Conservation (phyloP, 37 sponge, comb jelly and placozoan species). For the Diacarnus erythraeanus region DNA sequence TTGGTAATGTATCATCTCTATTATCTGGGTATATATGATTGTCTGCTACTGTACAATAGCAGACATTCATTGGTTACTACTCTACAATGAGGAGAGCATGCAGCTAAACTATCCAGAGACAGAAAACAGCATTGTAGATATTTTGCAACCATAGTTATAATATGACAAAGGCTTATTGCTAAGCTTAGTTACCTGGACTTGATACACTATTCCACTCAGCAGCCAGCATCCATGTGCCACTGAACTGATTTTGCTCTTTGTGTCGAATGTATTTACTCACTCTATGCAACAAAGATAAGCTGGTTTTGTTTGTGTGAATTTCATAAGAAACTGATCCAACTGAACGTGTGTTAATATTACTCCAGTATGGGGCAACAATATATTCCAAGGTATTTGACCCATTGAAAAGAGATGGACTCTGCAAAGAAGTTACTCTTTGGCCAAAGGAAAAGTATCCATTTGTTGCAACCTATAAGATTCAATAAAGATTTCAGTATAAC, state of each 20-base stretch:
- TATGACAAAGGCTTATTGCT: neutral
- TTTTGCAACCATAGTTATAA: neutral
- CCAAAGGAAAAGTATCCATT: constrained; percentile 35
- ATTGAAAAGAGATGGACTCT: neutral
- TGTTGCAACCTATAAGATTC: constrained; percentile 14
- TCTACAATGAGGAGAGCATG: constrained; percentile 21
- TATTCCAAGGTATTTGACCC: neutral
- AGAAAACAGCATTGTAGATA: too few species aligned
- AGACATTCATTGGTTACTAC: constrained; percentile 10
- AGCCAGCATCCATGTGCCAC: constrained; percentile 19
- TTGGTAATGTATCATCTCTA: too few species aligned
- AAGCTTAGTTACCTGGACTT: neutral
- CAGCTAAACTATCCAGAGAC: too few species aligned
- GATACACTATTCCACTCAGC: constrained; percentile 26
- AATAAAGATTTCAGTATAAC: neutral
- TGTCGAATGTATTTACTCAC: constrained; percentile 7
- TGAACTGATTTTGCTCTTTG: neutral
- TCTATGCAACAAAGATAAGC: neutral
- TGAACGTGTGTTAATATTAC: constrained; percentile 6
- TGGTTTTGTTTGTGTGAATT: constrained; percentile 10
- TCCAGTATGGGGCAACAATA: constrained; percentile 12
- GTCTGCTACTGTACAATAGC: neutral
- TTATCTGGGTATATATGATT: too few species aligned
- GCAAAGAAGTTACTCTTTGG: neutral
- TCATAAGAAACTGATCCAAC: constrained; percentile 17